phyloP scores from a whole-genome alignment of 2,888 invertebrate species.

The Pristionchus arcanus region DNA sequence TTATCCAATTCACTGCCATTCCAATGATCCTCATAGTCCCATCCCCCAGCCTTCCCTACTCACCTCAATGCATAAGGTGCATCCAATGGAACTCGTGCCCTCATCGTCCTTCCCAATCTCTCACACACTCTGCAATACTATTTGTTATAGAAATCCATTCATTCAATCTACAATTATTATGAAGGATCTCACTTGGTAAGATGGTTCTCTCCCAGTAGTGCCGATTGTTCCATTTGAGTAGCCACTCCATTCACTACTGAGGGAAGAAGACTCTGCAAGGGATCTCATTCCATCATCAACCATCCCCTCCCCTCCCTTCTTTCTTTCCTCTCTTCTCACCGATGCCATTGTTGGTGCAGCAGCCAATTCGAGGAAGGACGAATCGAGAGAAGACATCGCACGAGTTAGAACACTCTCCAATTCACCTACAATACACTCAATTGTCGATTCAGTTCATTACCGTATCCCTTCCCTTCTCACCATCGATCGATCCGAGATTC shows the following conservation, averaged over 20 bases:
- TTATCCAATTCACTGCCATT: no score
- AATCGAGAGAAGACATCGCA: constrained; percentile 26
- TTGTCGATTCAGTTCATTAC: not conserved
- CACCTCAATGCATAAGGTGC: constrained; percentile 56
- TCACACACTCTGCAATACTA: constrained; percentile 62
- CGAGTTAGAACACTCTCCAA: constrained; percentile 17
- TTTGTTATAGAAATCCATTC: not conserved
- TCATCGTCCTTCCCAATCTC: constrained; percentile 64
- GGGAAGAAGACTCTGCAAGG: constrained; percentile 61
- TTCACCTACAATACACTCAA: constrained; percentile 41
- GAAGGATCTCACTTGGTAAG: constrained; percentile 10
- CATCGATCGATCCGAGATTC: constrained; percentile 64
- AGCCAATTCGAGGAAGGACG: constrained; percentile 50
- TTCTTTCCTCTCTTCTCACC: not conserved
- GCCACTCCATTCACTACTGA: constrained; percentile 63
- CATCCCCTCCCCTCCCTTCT: not conserved
- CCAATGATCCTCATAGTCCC: not conserved
- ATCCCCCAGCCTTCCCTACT: not conserved
- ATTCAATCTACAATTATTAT: not conserved
- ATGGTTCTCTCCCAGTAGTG: constrained; percentile 61
- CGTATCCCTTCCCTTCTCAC: constrained; percentile 54
- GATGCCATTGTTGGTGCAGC: constrained; percentile 1
- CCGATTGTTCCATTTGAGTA: constrained; percentile 65
- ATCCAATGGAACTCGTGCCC: constrained; percentile 65
- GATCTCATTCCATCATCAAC: no score